Base-by-base conservation (phyloP, 2,113 vertebrate species). In the Emydocephalus ijimae region DNA sequence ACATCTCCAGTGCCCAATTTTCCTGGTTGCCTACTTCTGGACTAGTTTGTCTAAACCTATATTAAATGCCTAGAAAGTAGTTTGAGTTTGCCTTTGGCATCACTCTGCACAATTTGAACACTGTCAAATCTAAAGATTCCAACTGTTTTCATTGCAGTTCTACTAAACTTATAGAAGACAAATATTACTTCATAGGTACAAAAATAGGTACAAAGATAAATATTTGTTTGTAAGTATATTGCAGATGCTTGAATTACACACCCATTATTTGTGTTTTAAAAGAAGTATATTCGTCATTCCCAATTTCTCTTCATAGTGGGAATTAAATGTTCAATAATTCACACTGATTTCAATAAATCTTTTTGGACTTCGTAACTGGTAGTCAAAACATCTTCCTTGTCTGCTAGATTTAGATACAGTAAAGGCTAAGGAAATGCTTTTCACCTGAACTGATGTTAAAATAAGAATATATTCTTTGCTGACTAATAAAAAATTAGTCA, bases 401-500 rank as follows among this genome's bases (percentile, higher is more conserved):
- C n/a, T 74, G 39, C 69, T 93, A 94, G 90, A 43, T 94, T 95
- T 93, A 91, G 87, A 96, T 96, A 54, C 92, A 96, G 3, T 29
- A 29, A 29, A 64, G 95, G 89, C 93, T 92, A 81, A 94, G 93
- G 93, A 96, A 96, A 96, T 74, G 90, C 74, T 90, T 39, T 94
- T 96, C 94, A 57, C 95, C 94, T 95, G 96, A 96, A 97, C 94
- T 96, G 96, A 88, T 86, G 95, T 95, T 96, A 96, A 97, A 97
- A 95, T 92, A 95, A 96, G 96, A 97, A 95, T 6, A 96, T 95
- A 92, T 92, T 93, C 95, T 96, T 97, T 97, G 97, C 97, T 96
- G 93, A 93, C 96, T 96, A 97, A 97, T 98, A 97, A 98, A 96
- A 96, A 97, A 96, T 93, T 92, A 96, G 95, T 94, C 91, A 96